A percentile compares a stretch with the other conserved stretches of the same genome.
Evolutionary conservation across 1,140 invertebrate species (phyloP).

Genomic region (Halotydeus destructor): DNA sequence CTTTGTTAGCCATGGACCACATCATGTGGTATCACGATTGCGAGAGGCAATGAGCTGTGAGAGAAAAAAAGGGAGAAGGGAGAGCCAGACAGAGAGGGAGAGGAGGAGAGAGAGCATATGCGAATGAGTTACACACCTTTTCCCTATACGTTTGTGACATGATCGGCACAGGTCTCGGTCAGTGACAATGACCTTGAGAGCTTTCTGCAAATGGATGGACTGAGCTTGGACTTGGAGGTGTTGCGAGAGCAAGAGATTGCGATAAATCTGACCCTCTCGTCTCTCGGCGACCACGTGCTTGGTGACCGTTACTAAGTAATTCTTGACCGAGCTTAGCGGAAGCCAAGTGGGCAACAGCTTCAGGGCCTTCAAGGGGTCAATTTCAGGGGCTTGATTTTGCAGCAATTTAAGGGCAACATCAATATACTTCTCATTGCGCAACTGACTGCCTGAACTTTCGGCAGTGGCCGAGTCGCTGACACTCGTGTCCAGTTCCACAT

Average conservation of each 20-base stretch:
- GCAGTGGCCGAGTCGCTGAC: slow-evolving; percentile 22
- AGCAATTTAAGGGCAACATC: slow-evolving; percentile 52
- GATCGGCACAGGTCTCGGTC: slow-evolving; percentile 69
- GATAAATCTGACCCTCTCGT: slow-evolving; percentile 15
- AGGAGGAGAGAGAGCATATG: slow-evolving; percentile 13
- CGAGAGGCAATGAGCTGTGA: slow-evolving; percentile 14
- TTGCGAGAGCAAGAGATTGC: slow-evolving; percentile 12
- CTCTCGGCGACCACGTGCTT: slow-evolving; percentile 4
- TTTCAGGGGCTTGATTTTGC: slow-evolving; percentile 54
- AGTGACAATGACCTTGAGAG: slow-evolving; percentile 53
- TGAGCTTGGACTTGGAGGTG: slow-evolving; percentile 44
- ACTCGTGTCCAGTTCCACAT: slow-evolving; percentile 7
- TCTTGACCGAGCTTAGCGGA: slow-evolving; percentile 9
- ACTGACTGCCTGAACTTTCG: slow-evolving; percentile 10
- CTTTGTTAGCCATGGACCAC: no score
- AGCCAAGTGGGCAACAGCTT: slow-evolving; percentile 9
- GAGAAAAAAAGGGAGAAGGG: slow-evolving; percentile 15
- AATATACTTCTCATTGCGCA: slow-evolving; percentile 39
- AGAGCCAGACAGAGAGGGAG: no score
- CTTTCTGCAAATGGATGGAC: slow-evolving; percentile 47
- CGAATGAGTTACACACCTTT: slow-evolving; percentile 35
- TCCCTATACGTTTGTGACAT: slow-evolving; percentile 75
- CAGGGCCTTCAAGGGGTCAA: slow-evolving; percentile 47
- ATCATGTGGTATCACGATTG: slow-evolving; percentile 2
- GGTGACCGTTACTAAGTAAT: slow-evolving; percentile 15